Evolutionary conservation across 2,797 vertebrate species (phyloP), one percentile per base, ranked within the genome.

Genomic region (Micromesistius poutassou): DNA sequence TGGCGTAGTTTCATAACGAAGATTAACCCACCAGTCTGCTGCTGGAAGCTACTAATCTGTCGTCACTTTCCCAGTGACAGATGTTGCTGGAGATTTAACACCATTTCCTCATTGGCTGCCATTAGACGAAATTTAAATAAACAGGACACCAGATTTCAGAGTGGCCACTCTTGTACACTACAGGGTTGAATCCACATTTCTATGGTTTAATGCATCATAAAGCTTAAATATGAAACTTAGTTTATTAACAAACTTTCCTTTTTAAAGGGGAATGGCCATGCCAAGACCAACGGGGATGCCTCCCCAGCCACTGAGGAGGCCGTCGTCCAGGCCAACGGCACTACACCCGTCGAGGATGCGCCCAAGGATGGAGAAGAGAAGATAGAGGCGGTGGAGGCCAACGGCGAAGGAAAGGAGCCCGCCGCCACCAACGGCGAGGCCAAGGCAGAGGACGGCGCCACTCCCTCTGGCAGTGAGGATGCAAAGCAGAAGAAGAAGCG

Each of bases 401-500:
- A 84, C 0, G 91, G 84, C 0, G 94, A 94, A 42, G 40, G 40
- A 78, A 94, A 93, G 42, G 95, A 95, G 19, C 91, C 94, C 0
- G 94, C 95, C 0, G 84, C 94, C 0, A 95, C 96, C 75, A 97
- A 95, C 0, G 97, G 96, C 30, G 92, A 97, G 75, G 93, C 95
- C 82, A 97, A 98, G 87, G 87, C 94, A 0, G 97, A 98, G 82
- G 95, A 95, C 76, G 96, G 95, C 19, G 95, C 94, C 36, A 91
- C 95, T 13, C 85, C 93, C 3, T 95, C 97, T 40, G 91, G 93
- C 77, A 96, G 95, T 80, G 92, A 92, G 72, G 97, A 99, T 84
- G 95, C 90, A 90, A 98, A 98, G 92, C 97, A 98, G 93, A 99
- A 99, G 94, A 97, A 97, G 91, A 99, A 98, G 93, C 96, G 97